Evolutionary conservation across 2,888 invertebrate genomes (phyloP), one percentile per base, ranked within the genome.

Genomic region (Philereme transversata): DNA sequence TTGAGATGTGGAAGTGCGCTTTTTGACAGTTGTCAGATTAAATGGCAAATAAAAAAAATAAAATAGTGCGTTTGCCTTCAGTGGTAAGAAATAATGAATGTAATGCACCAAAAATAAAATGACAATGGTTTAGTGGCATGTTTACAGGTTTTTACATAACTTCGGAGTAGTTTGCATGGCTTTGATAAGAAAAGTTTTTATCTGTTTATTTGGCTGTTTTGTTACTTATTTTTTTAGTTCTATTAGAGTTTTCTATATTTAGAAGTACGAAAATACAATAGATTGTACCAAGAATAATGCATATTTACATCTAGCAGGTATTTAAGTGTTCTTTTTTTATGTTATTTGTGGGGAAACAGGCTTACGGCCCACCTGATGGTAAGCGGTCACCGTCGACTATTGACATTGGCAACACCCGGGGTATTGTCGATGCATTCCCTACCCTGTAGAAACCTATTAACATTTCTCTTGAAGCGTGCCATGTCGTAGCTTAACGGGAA

Each of bases 11-110:
- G 60, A 47, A 64, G 70, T 72, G 69, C 59, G 22, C 43, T 68
- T 62, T 60, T 61, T 64, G 4, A 40, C 5, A 69, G 72, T 71
- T 70, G 74, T 72, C 72, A 68, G 69, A 68, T 36, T 76, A 77
- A 72, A 86, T 86, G 87, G 84, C 90, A 81, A 84, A 81, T 75
- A 90, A 89, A 90, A 90, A 87, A 86, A 89, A 84, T 85, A 88
- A 85, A 82, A 82, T 90, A 81, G 84, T 88, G 71, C 89, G 90
- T 75, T 91, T 90, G 88, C 90, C 90, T 75, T 90, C 90, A 74
- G 90, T 90, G 90, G 90, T 90, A 90, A 90, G 90, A 64, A 76
- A 72, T 73, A 74, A 77, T 76, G 71, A 76, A 79, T 80, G 68
- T 78, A 77, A 81, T 83, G 83, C 84, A 83, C 82, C 70, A 67